Evolutionary conservation across 2,113 vertebrate genomes (phyloP), one percentile per base, ranked within the genome.

Genomic region (Laticauda colubrina): DNA sequence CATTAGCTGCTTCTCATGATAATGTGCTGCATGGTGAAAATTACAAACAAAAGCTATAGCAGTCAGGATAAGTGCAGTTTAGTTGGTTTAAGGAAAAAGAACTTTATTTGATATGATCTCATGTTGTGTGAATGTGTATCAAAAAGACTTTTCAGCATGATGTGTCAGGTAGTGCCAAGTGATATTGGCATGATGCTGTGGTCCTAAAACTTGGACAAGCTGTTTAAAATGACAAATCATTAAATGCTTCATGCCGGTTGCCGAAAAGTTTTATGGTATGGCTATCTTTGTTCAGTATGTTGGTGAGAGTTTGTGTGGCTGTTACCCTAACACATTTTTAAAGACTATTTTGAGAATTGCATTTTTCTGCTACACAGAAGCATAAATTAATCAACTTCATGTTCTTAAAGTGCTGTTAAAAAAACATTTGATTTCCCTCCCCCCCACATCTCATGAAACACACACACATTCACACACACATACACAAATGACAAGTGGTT

Each of bases 1-100:
- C 95, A 94, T 26, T 12, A 20, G 48, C 89, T 89, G 92, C 87
- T 90, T 95, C 94, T 92, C n/a, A 92, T 89, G 90, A 29, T 18
- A 39, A 91, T 92, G 85, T 6, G 89, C 94, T 92, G 64, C 1
- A 54, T 8, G 55, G 90, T 4, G 93, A 45, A 89, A 94, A 91
- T 90, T 91, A 1, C 0, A 45, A 89, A 81, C 24, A 85, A 92
- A 85, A 89, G 88, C 75, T 29, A 53, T 57, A 23, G 23, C 75
- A 57, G 12, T 85, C 56, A 34, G 51, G 88, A 75, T 55, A 86
- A 55, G 15, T 29, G 61, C 87, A 91, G 64, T 53, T 26, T 94
- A 95, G 93, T 93, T 95, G 90, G 64, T 21, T 29, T 24, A 45
- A 21, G 53, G 51, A 3, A 0, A 75, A 0, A 0, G 90, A 88